Base-by-base conservation (phyloP, 2,888 invertebrate species). In the Lasioglossum marginatum region DNA sequence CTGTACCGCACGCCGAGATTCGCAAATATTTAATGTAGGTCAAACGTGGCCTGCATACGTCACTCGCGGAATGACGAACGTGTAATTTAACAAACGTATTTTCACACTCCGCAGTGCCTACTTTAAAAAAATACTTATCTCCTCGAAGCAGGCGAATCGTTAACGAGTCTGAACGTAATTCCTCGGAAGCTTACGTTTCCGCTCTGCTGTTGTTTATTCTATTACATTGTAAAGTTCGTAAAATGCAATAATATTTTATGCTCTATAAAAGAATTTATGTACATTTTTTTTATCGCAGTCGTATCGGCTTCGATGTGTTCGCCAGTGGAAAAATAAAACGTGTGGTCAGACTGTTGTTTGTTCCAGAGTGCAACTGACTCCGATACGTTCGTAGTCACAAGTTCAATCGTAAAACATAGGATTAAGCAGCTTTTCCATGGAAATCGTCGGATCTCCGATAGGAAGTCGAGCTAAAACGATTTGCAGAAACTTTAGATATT, bases 11-110 rank as follows among this genome's bases (percentile, higher is more conserved):
- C 37, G 27, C 45, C 60, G 40, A 12, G 63, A 37, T 37, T 63
- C 57, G 34, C 63, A 43, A 70, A 52, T n/a, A 57, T 84, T 82
- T 83, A 68, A 82, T 60, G 66, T 77, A 52, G 76, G 6, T 27
- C 43, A 45, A 43, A 57, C 31, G 37, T 70, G 40, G n/a, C 23
- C 37, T 70, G 23, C 70, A 70, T 70, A 40, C 40, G 40, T 70
- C 70, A 70, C 40, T n/a, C n/a, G 40, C n/a, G 3, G 1, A 68
- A 23, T 37, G 34, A 66, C 63, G 63, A 63, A 19, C 63, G 31
- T 31, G 19, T 31, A 63, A 63, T 63, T 63, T 19, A 31, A 63
- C 63, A 63, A 63, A 63, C 63, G 63, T 63, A 31, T 63, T 31
- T 63, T 16, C 63, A 63, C 63, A 19, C 63, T 63, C 8, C 63